Conservation (phyloP, 2,797 vertebrate genomes). For the Tolypeutes matacus region DNA sequence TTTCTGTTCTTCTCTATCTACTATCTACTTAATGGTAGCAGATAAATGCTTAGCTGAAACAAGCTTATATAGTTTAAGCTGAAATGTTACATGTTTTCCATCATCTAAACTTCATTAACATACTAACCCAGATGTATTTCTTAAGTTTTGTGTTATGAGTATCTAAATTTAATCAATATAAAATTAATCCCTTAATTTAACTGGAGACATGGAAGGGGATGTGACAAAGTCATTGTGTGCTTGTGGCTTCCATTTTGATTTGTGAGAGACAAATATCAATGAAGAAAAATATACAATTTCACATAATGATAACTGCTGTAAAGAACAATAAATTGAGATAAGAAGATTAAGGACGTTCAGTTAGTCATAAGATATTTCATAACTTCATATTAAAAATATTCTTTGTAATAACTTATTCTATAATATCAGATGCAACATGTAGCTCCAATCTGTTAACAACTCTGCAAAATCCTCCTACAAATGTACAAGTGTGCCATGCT, state of each 20-base stretch:
- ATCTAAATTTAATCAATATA: background rate
- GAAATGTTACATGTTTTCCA: background rate
- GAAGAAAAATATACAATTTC: background rate
- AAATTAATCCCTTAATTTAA: background rate
- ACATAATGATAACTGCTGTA: background rate
- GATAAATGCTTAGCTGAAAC: background rate
- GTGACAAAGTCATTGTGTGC: background rate
- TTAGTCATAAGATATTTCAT: background rate
- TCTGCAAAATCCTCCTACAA: constrained; percentile 10
- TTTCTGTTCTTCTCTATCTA: background rate
- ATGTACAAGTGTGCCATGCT: background rate
- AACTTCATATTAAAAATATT: background rate
- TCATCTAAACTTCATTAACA: background rate
- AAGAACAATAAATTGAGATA: background rate
- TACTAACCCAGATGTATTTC: background rate
- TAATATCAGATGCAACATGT: constrained; percentile 6
- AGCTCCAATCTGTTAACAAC: constrained; percentile 37
- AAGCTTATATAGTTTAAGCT: background rate
- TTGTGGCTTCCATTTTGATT: background rate
- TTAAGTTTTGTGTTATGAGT: background rate
- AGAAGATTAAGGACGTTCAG: background rate
- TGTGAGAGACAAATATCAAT: background rate
- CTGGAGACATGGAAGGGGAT: accelerated
- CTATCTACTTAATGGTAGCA: background rate
- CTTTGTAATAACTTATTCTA: constrained; percentile 32